Conservation (phyloP, 1,140 invertebrate species). For the Pentalonia nigronervosa region DNA sequence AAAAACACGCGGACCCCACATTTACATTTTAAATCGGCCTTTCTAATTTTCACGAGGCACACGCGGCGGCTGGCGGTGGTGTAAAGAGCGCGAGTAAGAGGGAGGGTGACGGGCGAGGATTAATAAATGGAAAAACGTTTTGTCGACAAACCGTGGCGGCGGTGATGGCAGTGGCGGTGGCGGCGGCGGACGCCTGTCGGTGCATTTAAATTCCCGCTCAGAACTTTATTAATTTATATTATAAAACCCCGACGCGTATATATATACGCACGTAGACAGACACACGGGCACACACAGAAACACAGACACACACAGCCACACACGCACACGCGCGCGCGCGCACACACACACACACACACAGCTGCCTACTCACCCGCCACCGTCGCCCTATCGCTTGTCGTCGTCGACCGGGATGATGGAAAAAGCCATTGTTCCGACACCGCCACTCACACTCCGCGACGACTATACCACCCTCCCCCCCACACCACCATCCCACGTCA, state of each 20-base stretch:
- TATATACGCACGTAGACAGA: background rate
- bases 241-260: constrained; percentile 53
- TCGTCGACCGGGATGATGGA: constrained; percentile 14
- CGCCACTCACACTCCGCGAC: background rate
- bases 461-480: background rate
- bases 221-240: constrained; percentile 59
- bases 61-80: background rate
- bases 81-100: background rate
- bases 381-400: background rate
- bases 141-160: constrained; percentile 53
- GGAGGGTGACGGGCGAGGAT: background rate
- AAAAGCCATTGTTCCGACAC: constrained; percentile 55
- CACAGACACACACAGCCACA: background rate
- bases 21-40: constrained; percentile 58
- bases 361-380: too few relatives aligned
- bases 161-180: background rate
- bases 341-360: too few relatives aligned
- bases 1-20: constrained; percentile 40
- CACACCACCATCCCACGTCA: background rate
- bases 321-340: too few relatives aligned
- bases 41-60: constrained; percentile 49
- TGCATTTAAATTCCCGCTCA: constrained; percentile 58
- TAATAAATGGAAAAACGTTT: constrained; percentile 58
- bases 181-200: constrained; percentile 53
- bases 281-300: background rate